Conservation (phyloP, 2,797 vertebrate species). For the Distichodus sexfasciatus region DNA sequence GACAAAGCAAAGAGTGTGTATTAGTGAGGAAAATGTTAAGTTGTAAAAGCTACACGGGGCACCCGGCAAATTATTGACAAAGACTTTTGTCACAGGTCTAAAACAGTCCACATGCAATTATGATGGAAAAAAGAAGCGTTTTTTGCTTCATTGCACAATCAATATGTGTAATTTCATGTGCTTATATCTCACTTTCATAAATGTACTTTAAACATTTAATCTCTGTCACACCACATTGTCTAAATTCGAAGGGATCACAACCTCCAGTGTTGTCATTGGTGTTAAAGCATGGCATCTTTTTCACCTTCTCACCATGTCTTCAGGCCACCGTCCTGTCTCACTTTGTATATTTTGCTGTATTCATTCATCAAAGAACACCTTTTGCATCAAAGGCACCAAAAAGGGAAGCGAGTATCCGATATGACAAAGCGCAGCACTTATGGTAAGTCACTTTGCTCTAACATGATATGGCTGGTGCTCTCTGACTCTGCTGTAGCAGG, state of each 20-base stretch:
- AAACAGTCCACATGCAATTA: no score
- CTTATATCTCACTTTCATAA: no score
- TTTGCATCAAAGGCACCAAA: background rate
- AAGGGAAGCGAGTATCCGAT: background rate
- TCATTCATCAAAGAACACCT: slow-evolving; percentile 7
- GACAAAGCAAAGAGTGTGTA: slow-evolving; percentile 65
- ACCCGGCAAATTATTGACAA: background rate
- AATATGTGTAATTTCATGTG: no score
- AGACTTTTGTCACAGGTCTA: no score
- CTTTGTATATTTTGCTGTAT: background rate
- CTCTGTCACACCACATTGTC: no score
- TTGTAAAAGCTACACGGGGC: slow-evolving; percentile 49
- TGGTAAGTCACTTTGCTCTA: slow-evolving; percentile 1
- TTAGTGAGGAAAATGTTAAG: slow-evolving; percentile 71
- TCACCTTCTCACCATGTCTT: background rate
- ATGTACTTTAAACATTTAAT: no score
- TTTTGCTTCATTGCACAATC: no score
- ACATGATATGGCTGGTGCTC: background rate
- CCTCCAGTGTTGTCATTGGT: background rate
- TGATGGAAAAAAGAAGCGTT: no score
- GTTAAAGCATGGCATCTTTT: background rate
- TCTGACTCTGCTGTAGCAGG: slow-evolving; percentile 17
- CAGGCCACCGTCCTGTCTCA: background rate
- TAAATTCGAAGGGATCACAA: background rate
- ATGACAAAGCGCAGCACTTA: slow-evolving; percentile 13